Conservation (phyloP, 2,888 invertebrate species). For the Tortricodes alternella region DNA sequence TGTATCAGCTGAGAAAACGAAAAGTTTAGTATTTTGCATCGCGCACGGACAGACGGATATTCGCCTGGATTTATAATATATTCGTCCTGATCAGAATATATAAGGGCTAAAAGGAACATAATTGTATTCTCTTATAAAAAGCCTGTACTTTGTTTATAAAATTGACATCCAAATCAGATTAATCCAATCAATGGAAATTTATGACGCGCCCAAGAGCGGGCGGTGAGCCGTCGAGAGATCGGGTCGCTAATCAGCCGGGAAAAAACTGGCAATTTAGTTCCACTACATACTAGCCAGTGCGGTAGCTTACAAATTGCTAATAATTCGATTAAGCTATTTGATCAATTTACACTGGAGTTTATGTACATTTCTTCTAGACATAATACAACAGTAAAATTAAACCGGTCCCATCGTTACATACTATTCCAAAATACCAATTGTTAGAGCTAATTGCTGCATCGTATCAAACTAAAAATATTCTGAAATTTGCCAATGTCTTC, state of each 20-base stretch:
- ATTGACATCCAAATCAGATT: slow-evolving; percentile 83
- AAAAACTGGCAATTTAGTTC: slow-evolving; percentile 41
- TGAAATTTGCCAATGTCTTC: slow-evolving; percentile 77
- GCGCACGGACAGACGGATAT: slow-evolving; percentile 52
- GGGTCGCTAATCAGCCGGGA: slow-evolving; percentile 67
- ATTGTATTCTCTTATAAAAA: slow-evolving; percentile 75
- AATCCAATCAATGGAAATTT: slow-evolving; percentile 83
- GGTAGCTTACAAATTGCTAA: too few relatives aligned
- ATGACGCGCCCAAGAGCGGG: slow-evolving; percentile 76
- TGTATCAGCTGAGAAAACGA: slow-evolving; percentile 50
- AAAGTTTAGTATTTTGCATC: slow-evolving; percentile 42
- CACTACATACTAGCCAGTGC: not conserved
- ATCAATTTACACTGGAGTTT: not conserved
- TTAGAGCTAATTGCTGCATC: slow-evolving; percentile 17
- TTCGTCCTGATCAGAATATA: slow-evolving; percentile 68
- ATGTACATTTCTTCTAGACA: not conserved
- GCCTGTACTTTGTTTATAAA: slow-evolving; percentile 74
- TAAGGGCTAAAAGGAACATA: slow-evolving; percentile 56
- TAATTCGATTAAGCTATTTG: too few relatives aligned
- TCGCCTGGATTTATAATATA: slow-evolving; percentile 58
- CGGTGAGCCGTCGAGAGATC: slow-evolving; percentile 70
- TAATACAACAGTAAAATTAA: not conserved
- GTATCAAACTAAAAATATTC: slow-evolving; percentile 54
- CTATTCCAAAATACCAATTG: not conserved
- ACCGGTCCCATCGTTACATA: too few relatives aligned